Evolutionary conservation across 1,140 invertebrate species (phyloP).

Genomic region (Sarcophaga bullata): DNA sequence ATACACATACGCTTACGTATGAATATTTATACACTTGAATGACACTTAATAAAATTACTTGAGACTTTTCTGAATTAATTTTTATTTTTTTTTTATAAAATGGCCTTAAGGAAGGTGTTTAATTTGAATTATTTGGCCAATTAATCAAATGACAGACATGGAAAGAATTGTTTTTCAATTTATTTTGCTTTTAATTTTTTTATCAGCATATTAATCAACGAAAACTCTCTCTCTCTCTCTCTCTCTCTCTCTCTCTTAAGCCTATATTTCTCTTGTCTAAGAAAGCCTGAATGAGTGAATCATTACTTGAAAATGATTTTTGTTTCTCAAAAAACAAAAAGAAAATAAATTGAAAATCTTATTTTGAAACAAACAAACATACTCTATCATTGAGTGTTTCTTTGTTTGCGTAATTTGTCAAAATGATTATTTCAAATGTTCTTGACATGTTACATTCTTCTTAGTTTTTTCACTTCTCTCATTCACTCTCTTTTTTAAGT

Average conservation of each 20-base stretch:
- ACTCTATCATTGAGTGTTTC: conserved; percentile 38
- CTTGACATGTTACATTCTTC: conserved; percentile 42
- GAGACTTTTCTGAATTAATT: not conserved
- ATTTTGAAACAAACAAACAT: not conserved
- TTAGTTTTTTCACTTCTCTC: not conserved
- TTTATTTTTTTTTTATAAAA: not conserved
- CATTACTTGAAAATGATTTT: too few relatives aligned
- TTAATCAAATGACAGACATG: conserved; percentile 19
- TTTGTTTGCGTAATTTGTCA: conserved; percentile 45
- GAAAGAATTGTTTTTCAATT: not conserved
- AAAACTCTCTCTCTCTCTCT: not conserved
- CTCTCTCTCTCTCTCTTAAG: too few relatives aligned
- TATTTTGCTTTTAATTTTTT: not conserved
- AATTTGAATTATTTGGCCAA: conserved; percentile 18
- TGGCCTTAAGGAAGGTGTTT: conserved; percentile 16
- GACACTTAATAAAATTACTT: not conserved
- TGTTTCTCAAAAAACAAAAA: too few relatives aligned
- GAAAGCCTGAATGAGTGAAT: too few relatives aligned
- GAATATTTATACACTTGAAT: not conserved
- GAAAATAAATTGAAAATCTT: conserved; percentile 9
- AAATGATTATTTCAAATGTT: conserved; percentile 47
- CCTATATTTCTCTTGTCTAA: too few relatives aligned
- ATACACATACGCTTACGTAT: not conserved
- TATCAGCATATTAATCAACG: not conserved
- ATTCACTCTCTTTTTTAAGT: not conserved